Conservation (phyloP, 2,797 vertebrate genomes). For the Sebastes nivosus region DNA sequence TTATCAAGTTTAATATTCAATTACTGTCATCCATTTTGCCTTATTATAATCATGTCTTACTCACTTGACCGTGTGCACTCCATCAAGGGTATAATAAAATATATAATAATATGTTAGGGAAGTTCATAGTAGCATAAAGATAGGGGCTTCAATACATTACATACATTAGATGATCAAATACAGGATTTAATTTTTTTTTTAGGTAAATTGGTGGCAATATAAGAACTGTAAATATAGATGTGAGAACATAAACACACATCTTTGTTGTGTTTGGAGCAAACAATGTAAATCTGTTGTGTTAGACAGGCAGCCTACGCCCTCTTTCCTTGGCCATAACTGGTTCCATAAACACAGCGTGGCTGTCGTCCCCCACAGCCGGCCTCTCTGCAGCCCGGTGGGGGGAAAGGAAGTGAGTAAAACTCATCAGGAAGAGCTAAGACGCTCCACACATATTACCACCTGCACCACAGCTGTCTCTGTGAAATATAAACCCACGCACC, state of each 20-base stretch:
- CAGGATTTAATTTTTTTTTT: neutral
- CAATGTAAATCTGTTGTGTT: neutral
- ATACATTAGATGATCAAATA: neutral
- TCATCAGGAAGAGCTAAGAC: neutral
- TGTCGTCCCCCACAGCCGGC: constrained; percentile 37
- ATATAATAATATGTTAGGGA: neutral
- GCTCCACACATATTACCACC: constrained; percentile 5
- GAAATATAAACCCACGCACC: neutral
- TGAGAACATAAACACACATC: neutral
- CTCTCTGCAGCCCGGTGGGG: constrained; percentile 9
- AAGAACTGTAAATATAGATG: neutral
- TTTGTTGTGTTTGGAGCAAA: constrained; percentile 2
- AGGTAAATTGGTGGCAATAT: neutral
- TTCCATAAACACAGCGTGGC: constrained; percentile 48
- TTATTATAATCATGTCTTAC: neutral
- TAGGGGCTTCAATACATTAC: neutral
- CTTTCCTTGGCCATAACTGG: neutral
- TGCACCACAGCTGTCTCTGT: constrained; percentile 4
- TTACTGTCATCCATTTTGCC: neutral
- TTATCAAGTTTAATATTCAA: neutral
- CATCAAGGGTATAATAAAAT: neutral
- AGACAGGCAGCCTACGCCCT: neutral
- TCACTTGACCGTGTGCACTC: neutral
- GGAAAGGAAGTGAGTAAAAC: constrained; percentile 5
- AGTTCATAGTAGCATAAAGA: neutral